phyloP scores from a whole-genome alignment of 2,888 invertebrate genomes.

The Eristalis intricaria region DNA sequence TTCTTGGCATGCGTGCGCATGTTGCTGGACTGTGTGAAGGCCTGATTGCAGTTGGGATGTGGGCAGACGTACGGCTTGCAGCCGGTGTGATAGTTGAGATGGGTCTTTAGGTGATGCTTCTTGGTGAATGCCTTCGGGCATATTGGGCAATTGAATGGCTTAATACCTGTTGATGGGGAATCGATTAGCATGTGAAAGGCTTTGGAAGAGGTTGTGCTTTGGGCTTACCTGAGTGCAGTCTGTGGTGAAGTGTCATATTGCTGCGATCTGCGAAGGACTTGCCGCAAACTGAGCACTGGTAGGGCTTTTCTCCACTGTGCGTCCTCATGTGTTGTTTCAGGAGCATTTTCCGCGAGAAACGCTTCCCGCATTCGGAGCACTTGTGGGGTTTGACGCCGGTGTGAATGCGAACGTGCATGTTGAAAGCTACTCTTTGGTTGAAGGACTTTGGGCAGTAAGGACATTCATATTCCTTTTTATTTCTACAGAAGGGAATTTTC shows the following conservation, averaged over 20 bases:
- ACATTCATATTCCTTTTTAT: conserved; percentile 91
- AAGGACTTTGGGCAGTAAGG: conserved; percentile 91
- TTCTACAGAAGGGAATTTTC: conserved; percentile 81
- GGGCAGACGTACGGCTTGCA: conserved; percentile 90
- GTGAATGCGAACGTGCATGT: conserved; percentile 92
- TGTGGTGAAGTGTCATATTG: conserved; percentile 91
- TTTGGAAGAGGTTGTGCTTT: no score
- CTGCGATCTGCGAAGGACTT: conserved; percentile 92
- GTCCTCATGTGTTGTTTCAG: conserved; percentile 91
- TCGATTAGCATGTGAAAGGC: not conserved
- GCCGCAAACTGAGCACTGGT: conserved; percentile 90
- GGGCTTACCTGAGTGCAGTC: conserved; percentile 87
- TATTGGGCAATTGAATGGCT: conserved; percentile 86
- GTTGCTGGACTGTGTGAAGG: conserved; percentile 92
- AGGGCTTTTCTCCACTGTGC: conserved; percentile 90
- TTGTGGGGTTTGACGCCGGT: conserved; percentile 91
- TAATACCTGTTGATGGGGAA: conserved; percentile 83
- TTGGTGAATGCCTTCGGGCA: conserved; percentile 90
- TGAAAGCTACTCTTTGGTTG: conserved; percentile 93
- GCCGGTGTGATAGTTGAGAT: conserved; percentile 92
- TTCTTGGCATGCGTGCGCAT: conserved; percentile 94
- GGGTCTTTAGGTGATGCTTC: conserved; percentile 92
- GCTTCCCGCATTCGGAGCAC: conserved; percentile 89
- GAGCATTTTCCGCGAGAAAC: conserved; percentile 92
- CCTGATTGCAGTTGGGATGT: conserved; percentile 86